Percentiles rank a stretch among this genome's conserved stretches.
Evolutionary conservation across 2,888 invertebrate species (phyloP).

Genomic region (Drosophila borborema): DNA sequence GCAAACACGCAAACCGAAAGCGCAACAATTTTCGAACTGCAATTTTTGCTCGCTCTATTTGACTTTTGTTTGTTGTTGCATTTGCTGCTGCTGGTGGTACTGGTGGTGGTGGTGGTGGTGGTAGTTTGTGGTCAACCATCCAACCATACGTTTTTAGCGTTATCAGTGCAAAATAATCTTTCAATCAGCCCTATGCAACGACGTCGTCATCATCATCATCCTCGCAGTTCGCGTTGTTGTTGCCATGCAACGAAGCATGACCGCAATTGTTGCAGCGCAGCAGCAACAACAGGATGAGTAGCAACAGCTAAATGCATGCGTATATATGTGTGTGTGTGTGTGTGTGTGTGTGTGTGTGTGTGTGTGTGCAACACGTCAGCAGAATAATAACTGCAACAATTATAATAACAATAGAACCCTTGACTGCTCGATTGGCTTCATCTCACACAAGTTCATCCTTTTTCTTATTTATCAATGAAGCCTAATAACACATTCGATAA

Average conservation of each 20-base stretch:
- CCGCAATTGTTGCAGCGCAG: slow-evolving; percentile 68
- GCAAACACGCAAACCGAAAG: slow-evolving; percentile 76
- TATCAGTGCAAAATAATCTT: slow-evolving; percentile 84
- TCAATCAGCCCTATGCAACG: slow-evolving; percentile 73
- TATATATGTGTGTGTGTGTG: not conserved
- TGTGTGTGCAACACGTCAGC: slow-evolving; percentile 9
- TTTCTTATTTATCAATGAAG: not conserved
- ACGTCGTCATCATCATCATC: slow-evolving; percentile 39
- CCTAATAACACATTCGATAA: not conserved
- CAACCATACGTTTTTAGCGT: slow-evolving; percentile 80
- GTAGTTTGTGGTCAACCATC: slow-evolving; percentile 66
- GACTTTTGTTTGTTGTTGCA: slow-evolving; percentile 56
- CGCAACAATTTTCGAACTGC: slow-evolving; percentile 78
- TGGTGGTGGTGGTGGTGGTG: slow-evolving; percentile 34
- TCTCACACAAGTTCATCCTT: slow-evolving; percentile 4
- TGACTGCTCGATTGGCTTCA: slow-evolving; percentile 50
- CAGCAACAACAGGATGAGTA: slow-evolving; percentile 51
- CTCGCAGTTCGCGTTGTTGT: slow-evolving; percentile 47
- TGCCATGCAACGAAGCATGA: slow-evolving; percentile 76
- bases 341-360: not conserved
- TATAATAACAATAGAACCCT: slow-evolving; percentile 43
- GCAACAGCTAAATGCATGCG: slow-evolving; percentile 32
- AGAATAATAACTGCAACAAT: slow-evolving; percentile 20
- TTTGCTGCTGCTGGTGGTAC: slow-evolving; percentile 25
- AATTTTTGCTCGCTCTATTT: slow-evolving; percentile 77